Conservation (phyloP, 1,140 invertebrate species). For the Drosophila pseudoobscura region DNA sequence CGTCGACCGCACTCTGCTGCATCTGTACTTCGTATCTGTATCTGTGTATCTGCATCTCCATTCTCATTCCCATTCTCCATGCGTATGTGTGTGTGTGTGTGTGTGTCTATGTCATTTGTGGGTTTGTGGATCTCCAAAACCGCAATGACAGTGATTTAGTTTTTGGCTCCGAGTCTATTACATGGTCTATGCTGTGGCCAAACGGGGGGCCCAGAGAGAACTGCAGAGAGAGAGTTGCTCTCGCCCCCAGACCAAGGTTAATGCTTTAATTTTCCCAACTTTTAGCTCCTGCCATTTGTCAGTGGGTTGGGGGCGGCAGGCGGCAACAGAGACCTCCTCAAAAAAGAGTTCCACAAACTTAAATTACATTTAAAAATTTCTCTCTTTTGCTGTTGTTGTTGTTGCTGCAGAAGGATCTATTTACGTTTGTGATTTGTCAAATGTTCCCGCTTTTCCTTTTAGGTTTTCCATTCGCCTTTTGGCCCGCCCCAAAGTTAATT, state of each 20-base stretch:
- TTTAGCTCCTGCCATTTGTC: constrained; percentile 60
- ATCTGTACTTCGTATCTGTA: neutral
- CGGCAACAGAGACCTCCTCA: neutral
- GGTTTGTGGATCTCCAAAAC: constrained; percentile 60
- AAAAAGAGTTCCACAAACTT: constrained; percentile 44
- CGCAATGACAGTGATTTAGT: constrained; percentile 79
- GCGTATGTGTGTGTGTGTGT: constrained; percentile 18
- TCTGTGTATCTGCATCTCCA: neutral
- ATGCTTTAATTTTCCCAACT: constrained; percentile 60
- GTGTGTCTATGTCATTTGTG: constrained; percentile 37
- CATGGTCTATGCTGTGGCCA: constrained; percentile 38
- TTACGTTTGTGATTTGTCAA: constrained; percentile 62
- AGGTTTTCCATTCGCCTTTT: constrained; percentile 1
- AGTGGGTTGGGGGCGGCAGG: constrained; percentile 5
- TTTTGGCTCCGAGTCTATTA: constrained; percentile 76
- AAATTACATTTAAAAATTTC: constrained; percentile 64
- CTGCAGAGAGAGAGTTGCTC: neutral
- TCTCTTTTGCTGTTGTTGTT: neutral
- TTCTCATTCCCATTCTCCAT: neutral
- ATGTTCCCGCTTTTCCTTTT: constrained; percentile 32
- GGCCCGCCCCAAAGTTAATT: constrained; percentile 58
- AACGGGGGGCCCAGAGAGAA: neutral
- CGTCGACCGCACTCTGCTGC: constrained; percentile 3
- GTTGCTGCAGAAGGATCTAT: constrained; percentile 27
- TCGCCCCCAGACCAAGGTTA: constrained; percentile 40